phyloP scores from a whole-genome alignment of 2,888 invertebrate genomes.

The Drosophila multiciliata region DNA sequence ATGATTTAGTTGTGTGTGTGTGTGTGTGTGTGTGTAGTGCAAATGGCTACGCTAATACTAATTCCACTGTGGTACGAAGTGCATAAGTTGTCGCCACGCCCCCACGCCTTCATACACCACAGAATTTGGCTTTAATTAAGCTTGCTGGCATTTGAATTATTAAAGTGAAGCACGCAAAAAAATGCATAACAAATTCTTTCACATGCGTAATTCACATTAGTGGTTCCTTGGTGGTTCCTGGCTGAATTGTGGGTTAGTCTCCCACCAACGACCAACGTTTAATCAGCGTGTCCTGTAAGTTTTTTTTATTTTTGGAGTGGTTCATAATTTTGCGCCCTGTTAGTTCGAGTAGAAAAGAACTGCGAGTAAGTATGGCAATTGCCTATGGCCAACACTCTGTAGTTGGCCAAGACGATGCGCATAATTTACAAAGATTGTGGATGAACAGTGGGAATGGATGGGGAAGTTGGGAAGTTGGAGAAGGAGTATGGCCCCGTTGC shows the following conservation, averaged over 20 bases:
- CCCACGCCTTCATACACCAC: not conserved
- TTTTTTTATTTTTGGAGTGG: conserved; percentile 69
- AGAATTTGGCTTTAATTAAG: conserved; percentile 66
- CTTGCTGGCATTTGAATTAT: conserved; percentile 62
- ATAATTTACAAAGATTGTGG: conserved; percentile 39
- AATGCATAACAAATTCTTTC: conserved; percentile 57
- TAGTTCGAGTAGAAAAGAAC: conserved; percentile 12
- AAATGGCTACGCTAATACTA: conserved; percentile 35
- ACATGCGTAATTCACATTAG: conserved; percentile 58
- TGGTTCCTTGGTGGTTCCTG: conserved; percentile 13
- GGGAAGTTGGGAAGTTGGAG: not conserved
- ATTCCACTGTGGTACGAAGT: conserved; percentile 50
- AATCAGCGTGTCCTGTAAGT: conserved; percentile 60
- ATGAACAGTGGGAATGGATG: not conserved
- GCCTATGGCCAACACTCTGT: conserved; percentile 50
- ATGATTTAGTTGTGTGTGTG: conserved; percentile 65
- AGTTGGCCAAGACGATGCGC: conserved; percentile 41
- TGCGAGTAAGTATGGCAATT: conserved; percentile 21
- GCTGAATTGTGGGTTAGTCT: not conserved
- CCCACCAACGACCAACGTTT: conserved; percentile 13
- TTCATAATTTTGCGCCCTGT: conserved; percentile 49
- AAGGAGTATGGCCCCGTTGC: conserved; percentile 19
- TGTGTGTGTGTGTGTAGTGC: conserved; percentile 8
- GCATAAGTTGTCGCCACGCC: conserved; percentile 60
- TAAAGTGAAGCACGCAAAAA: conserved; percentile 64